Base-by-base conservation (phyloP, 2,888 invertebrate species). In the Mesoligia furuncula region DNA sequence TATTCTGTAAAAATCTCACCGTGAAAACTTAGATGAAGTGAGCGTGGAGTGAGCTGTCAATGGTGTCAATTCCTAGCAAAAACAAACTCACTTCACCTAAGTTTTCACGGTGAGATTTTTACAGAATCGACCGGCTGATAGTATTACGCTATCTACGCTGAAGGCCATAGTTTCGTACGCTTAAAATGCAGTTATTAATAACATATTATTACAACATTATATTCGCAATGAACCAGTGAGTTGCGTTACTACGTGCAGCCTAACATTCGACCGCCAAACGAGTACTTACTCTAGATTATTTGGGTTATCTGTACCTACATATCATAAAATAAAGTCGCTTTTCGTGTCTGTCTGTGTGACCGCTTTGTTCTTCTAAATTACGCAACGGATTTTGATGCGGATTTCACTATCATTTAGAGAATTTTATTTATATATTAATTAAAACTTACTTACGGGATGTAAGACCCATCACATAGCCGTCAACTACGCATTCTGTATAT, bases 151-250 rank as follows among this genome's bases (percentile, higher is more conserved):
- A 11, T 57, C 2, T 62, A 27, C 48, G 15, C n/a, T 67, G 76
- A 81, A 81, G 80, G 76, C 39, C 70, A 17, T 15, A n/a, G 31
- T 31, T 76, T 48, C 59, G 77, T 13, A 61, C 31, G 20, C 11
- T 42, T n/a, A 13, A 61, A 66, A 39, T 62, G 61, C 17, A 17
- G 54, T 66, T 80, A 71, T 71, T 71, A 62, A 62, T 76, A 15
- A 59, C 27, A 54, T 51, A 27, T 57, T 65, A 42, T 81, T 81
- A 31, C 81, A 67, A 77, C 54, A 67, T 59, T 36, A 64, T 42
- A 64, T 36, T 73, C 0, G 13, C 61, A 67, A 48, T 73, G 67
- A 59, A 39, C 54, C 5, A 71, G 83, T 79, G 64, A 83, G 39
- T 24, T 71, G 78, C 36, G 36, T 68, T 36, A 36, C 6, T 54